Base-by-base conservation (phyloP, 2,113 vertebrate species). In the Crotalus viridis region DNA sequence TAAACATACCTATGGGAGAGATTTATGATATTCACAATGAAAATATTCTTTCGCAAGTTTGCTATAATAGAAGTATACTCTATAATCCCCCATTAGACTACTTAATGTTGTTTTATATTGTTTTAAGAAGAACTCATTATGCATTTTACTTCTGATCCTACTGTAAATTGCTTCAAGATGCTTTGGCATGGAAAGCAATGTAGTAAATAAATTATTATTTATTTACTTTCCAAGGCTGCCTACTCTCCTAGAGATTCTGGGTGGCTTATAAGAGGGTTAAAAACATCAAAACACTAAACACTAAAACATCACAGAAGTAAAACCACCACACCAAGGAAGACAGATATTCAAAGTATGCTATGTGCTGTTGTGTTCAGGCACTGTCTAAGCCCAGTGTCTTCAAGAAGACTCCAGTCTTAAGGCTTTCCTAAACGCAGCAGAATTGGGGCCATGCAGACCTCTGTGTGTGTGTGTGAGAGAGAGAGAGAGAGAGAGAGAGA, bases 1-100 rank as follows among this genome's bases (percentile, higher is more conserved):
- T 99, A 99, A 94, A 99, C 99, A n/a, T 99, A 99, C 96, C 99
- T 99, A 86, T 15, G 89, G 86, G 90, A 46, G 94, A 94, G 0
- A 22, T 15, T 22, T 92, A 6, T 91, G 93, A 87, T 48, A 43
- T 4, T 86, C 43, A 86, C 39, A 2, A 39, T 3, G 1, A 0
- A 17, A 95, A 74, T 39, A 81, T 39, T 43, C 7, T 81, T 81
- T 43, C 21, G 74, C 33, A 81, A 81, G 33, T 39, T 81, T 81
- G 74, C 7, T 81, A 33, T 21, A 81, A 81, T 81, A 81, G 21
- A 21, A 81, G 69, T 21, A 81, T 39, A 81, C 33, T 39, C 17
- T 74, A 39, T 81, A 81, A 81, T 81, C 19, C n/a, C 6, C 33
- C 17, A 43, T 81, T 43, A 43, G 19, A 21, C 43, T 81, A 43